Evolutionary conservation across 2,888 invertebrate species (phyloP).

Genomic region (Eupelmus urozonus): DNA sequence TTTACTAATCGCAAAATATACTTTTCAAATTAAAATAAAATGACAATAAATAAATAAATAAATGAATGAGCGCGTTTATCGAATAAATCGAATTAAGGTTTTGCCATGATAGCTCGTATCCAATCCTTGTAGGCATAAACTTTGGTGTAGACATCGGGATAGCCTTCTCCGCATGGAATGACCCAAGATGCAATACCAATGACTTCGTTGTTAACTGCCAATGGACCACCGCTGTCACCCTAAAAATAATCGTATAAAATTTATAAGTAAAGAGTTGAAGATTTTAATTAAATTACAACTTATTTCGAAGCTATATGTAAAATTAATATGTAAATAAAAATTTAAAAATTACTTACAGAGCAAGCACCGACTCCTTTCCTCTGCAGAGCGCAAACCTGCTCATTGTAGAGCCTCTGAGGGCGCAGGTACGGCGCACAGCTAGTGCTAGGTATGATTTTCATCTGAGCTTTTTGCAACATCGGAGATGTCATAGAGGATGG

Average conservation of each 20-base stretch:
- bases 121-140: slow-evolving; percentile 36
- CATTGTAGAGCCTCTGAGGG: background rate
- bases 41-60: too few species aligned
- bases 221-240: slow-evolving; percentile 63
- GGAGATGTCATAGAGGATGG: slow-evolving; percentile 24
- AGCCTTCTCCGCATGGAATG: slow-evolving; percentile 16
- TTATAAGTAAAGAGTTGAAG: too few species aligned
- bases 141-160: slow-evolving; percentile 58
- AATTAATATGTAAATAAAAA: too few species aligned
- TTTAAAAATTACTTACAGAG: slow-evolving; percentile 24
- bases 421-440: background rate
- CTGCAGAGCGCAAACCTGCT: slow-evolving; percentile 41
- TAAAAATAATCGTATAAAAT: too few species aligned
- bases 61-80: too few species aligned
- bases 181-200: slow-evolving; percentile 57
- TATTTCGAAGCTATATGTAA: too few species aligned
- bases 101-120: background rate
- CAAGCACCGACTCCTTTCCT: slow-evolving; percentile 41
- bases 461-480: background rate
- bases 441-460: slow-evolving; percentile 5
- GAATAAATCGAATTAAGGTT: too few species aligned
- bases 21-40: too few species aligned
- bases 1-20: too few species aligned
- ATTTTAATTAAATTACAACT: too few species aligned
- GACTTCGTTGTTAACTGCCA: slow-evolving; percentile 50